These are phyloP conservation scores for Acromyrmex heyeri DNA, from an alignment of 1,140 invertebrate species.

Conservation along the genomic window DNA sequence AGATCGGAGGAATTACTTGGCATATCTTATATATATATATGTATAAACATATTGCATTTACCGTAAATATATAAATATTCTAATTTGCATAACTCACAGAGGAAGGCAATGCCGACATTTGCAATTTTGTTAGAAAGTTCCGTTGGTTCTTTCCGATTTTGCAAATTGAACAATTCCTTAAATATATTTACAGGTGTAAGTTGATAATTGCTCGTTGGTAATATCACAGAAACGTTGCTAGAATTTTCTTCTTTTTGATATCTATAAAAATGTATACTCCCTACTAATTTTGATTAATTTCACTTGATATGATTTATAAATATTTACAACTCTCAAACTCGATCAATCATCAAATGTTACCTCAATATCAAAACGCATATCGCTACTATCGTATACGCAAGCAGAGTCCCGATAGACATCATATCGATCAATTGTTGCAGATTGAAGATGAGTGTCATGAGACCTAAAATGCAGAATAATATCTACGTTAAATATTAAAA, in stretches of 20 bases:
- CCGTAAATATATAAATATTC: not conserved
- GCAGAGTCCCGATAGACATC: conserved; percentile 97
- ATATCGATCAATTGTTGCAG: conserved; percentile 96
- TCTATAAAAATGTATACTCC: conserved; percentile 62
- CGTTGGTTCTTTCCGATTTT: conserved; percentile 88
- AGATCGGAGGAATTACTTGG: not conserved
- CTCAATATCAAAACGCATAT: conserved; percentile 95
- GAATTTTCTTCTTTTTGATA: conserved; percentile 75
- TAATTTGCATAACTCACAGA: conserved; percentile 85
- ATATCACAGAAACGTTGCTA: conserved; percentile 1
- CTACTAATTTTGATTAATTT: not conserved
- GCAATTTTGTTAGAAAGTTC: conserved; percentile 88
- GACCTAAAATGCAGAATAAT: conserved; percentile 86
- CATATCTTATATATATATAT: conserved; percentile 41
- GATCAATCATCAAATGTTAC: conserved; percentile 82
- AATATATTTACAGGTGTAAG: conserved; percentile 77
- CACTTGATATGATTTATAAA: not conserved
- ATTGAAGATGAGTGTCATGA: conserved; percentile 96
- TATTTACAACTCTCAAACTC: no score
- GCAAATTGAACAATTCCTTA: conserved; percentile 87
- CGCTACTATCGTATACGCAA: conserved; percentile 97
- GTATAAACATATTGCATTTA: not conserved
- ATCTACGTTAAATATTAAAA: not conserved
- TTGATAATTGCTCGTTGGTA: conserved; percentile 45
- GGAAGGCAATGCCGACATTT: conserved; percentile 87